Evolutionary conservation across 2,888 invertebrate genomes (phyloP).

Genomic region (Crematogaster levior): DNA sequence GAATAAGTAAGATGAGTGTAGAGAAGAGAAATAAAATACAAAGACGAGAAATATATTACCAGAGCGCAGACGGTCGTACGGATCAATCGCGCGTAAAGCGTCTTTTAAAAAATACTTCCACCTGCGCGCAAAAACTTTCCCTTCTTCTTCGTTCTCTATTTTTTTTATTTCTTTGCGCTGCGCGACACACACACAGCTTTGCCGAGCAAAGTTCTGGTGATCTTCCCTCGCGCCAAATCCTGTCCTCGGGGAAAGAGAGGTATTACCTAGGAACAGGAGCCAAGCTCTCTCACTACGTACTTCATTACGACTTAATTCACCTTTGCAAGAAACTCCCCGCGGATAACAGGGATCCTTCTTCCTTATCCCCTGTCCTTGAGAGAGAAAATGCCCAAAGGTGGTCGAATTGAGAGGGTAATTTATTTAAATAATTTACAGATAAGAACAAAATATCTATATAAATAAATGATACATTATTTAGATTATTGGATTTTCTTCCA

Average conservation of each 20-base stretch:
- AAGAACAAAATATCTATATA: background rate
- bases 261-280: constrained; percentile 47
- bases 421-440: background rate
- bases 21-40: constrained; percentile 1
- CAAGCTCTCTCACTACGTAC: constrained; percentile 67
- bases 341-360: constrained; percentile 47
- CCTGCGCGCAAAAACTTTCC: constrained; percentile 63
- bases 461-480: background rate
- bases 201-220: constrained; percentile 6
- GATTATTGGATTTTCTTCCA: background rate
- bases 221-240: constrained; percentile 10
- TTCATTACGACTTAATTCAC: constrained; percentile 80
- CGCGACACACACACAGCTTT: background rate
- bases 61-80: constrained; percentile 42
- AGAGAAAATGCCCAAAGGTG: constrained; percentile 51
- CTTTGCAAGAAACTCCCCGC: constrained; percentile 70
- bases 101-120: constrained; percentile 47
- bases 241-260: constrained; percentile 39
- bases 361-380: background rate
- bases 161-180: constrained; percentile 36
- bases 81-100: constrained; percentile 47
- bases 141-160: constrained; percentile 17
- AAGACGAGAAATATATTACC: background rate
- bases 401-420: constrained; percentile 20
- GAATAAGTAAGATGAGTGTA: background rate